A percentile compares a stretch with the other conserved stretches of the same genome.
Evolutionary conservation across 37 sponge, comb jelly and placozoan genomes (phyloP).

Genomic region (Diacarnus erythraeanus): DNA sequence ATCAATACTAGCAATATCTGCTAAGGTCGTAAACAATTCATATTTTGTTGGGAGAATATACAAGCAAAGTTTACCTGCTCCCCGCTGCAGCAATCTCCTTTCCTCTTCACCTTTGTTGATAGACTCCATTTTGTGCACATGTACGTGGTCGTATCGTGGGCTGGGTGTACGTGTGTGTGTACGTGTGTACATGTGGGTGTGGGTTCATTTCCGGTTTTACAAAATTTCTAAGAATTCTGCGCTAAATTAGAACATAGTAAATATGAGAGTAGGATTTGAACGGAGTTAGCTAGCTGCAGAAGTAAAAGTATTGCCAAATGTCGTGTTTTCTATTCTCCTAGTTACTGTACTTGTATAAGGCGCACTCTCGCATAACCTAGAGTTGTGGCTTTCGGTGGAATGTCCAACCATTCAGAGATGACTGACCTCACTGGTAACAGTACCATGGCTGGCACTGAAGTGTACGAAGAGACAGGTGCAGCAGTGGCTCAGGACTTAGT

Average conservation of each 20-base stretch:
- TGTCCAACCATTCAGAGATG: constrained; percentile 2
- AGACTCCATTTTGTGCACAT: neutral
- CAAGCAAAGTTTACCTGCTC: constrained; percentile 16
- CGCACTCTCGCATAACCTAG: no score
- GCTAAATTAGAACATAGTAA: no score
- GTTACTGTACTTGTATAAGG: no score
- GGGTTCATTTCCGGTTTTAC: no score
- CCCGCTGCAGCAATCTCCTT: neutral
- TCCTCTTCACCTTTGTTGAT: neutral
- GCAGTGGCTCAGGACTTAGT: neutral
- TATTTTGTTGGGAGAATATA: neutral
- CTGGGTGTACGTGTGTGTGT: no score
- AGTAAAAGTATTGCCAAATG: no score
- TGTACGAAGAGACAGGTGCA: neutral
- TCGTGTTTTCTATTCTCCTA: no score
- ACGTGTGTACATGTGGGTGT: no score
- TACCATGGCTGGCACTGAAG: neutral
- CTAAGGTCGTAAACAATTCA: neutral
- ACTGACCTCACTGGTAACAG: neutral
- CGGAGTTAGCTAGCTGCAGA: no score
- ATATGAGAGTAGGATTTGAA: no score
- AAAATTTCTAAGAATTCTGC: no score
- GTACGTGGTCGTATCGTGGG: no score
- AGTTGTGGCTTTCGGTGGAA: constrained; percentile 5
- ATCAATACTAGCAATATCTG: constrained; percentile 6